Percentiles rank a stretch among this genome's conserved stretches.
Evolutionary conservation across 2,113 vertebrate species (phyloP).

Genomic region (Caranx melampygus): DNA sequence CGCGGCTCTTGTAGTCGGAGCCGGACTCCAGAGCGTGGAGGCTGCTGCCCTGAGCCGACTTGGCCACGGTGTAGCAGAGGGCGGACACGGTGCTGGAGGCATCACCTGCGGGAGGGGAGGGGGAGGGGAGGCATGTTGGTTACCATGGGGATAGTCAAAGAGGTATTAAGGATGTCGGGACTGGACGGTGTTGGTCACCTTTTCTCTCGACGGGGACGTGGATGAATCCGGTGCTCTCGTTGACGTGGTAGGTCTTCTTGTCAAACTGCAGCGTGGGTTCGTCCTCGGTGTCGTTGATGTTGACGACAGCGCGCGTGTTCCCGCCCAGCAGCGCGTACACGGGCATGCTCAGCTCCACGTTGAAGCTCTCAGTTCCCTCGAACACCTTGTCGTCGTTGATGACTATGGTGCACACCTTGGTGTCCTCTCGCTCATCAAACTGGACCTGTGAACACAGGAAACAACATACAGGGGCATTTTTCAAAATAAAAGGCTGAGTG

Average conservation of each 20-base stretch:
- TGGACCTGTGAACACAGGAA: constrained; percentile 87
- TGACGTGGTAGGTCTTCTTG: constrained; percentile 89
- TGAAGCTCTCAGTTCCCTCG: constrained; percentile 90
- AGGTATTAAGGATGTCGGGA: too few relatives aligned
- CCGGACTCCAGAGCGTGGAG: constrained; percentile 89
- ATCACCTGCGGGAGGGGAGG: constrained; percentile 84
- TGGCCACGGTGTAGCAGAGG: constrained; percentile 91
- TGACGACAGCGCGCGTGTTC: constrained; percentile 84
- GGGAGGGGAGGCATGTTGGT: neutral
- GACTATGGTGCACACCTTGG: constrained; percentile 91
- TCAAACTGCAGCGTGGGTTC: constrained; percentile 94
- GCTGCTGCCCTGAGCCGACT: constrained; percentile 92
- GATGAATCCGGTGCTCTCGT: constrained; percentile 88
- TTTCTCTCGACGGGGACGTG: constrained; percentile 90
- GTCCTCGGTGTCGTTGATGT: constrained; percentile 91
- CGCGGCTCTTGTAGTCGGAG: constrained; percentile 94
- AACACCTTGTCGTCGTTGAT: constrained; percentile 92
- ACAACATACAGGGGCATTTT: too few relatives aligned
- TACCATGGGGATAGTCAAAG: neutral
- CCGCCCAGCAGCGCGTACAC: constrained; percentile 93
- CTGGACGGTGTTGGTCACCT: constrained; percentile 79
- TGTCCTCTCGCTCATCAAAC: constrained; percentile 96
- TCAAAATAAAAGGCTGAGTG: too few relatives aligned
- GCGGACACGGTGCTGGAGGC: constrained; percentile 91
- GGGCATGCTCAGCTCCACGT: constrained; percentile 94